Evolutionary conservation across 1,140 invertebrate genomes (phyloP).

Genomic region (Drosophila nikananu): DNA sequence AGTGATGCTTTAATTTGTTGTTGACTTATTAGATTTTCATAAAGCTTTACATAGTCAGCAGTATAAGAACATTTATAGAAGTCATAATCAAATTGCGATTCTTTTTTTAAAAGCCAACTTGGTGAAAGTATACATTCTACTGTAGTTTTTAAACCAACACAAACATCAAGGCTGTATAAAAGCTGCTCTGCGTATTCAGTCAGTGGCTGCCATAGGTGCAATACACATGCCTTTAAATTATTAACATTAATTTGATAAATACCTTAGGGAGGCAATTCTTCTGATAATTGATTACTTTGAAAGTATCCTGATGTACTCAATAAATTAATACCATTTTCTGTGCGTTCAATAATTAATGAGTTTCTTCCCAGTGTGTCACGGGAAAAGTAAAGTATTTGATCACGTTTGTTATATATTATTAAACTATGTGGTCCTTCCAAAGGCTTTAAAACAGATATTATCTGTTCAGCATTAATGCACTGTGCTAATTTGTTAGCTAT

Average conservation of each 20-base stretch:
- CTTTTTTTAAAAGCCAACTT: constrained; percentile 32
- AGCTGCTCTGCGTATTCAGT: constrained; percentile 35
- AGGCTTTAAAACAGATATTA: too few species aligned
- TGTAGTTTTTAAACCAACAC: constrained; percentile 38
- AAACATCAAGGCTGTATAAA: constrained; percentile 28
- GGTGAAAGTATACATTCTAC: constrained; percentile 30
- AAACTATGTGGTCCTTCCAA: too few species aligned
- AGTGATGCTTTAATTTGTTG: constrained; percentile 82
- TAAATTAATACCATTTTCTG: too few species aligned
- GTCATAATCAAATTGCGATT: constrained; percentile 47
- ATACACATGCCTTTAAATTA: constrained; percentile 23
- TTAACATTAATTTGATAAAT: constrained; percentile 58
- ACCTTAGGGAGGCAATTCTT: constrained; percentile 89
- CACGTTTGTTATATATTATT: too few species aligned
- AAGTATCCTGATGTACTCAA: too few species aligned
- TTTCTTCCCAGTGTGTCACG: too few species aligned
- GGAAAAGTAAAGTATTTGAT: too few species aligned
- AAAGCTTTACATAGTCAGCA: constrained; percentile 17
- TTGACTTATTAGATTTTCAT: constrained; percentile 17
- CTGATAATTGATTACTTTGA: constrained; percentile 52
- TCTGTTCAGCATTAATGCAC: too few species aligned
- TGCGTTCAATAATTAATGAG: too few species aligned
- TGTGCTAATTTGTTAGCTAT: too few species aligned
- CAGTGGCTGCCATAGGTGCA: constrained; percentile 62
- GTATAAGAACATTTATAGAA: constrained; percentile 70